Evolutionary conservation across 2,888 invertebrate species (phyloP).

Genomic region (Eledone cirrhosa): DNA sequence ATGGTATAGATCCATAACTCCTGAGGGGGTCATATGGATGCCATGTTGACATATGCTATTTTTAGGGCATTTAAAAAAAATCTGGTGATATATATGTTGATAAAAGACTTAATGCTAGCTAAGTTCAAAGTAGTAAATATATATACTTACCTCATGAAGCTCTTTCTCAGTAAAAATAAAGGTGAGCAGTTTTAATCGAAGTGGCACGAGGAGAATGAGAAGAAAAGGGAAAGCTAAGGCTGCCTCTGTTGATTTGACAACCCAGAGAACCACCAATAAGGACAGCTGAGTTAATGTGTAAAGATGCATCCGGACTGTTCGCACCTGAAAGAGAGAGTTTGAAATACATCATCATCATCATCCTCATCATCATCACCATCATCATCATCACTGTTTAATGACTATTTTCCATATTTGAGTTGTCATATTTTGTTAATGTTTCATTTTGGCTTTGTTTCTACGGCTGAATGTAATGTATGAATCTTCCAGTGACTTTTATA

Average conservation of each 20-base stretch:
- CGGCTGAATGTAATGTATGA: too few species aligned
- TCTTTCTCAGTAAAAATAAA: constrained; percentile 83
- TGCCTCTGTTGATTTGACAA: constrained; percentile 87
- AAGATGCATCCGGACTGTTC: constrained; percentile 89
- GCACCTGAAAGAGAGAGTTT: constrained; percentile 72
- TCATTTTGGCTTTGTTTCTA: too few species aligned
- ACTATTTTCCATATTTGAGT: neutral
- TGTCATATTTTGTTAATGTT: too few species aligned
- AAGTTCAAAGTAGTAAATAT: neutral
- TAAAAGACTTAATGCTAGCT: too few species aligned
- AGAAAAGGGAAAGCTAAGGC: constrained; percentile 89
- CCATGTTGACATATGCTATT: too few species aligned
- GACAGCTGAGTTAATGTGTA: constrained; percentile 86
- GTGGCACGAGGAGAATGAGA: constrained; percentile 83
- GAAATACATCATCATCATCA: neutral
- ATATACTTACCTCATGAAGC: constrained; percentile 80
- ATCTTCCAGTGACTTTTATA: too few species aligned
- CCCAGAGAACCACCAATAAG: constrained; percentile 82
- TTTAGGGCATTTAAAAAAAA: too few species aligned
- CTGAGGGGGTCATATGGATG: too few species aligned
- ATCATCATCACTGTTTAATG: too few species aligned
- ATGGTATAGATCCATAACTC: too few species aligned
- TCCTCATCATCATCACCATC: too few species aligned
- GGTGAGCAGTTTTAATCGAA: constrained; percentile 77
- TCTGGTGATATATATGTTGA: too few species aligned